Base-by-base conservation (phyloP, 2,113 vertebrate species). In the Hippocampus barbouri region DNA sequence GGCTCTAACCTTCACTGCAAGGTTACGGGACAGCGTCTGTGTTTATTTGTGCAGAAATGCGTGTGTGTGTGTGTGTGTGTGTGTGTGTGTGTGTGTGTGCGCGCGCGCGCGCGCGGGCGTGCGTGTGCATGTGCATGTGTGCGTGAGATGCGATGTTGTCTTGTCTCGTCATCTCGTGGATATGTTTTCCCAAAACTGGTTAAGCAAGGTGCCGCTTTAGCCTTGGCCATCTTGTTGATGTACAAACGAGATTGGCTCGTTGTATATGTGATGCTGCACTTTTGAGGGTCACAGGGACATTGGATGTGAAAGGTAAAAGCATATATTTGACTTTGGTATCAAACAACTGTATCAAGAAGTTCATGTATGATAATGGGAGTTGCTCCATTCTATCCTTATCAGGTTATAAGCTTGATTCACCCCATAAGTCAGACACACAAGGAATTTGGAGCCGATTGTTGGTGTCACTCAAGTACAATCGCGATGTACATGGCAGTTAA, bases 1-100 rank as follows among this genome's bases (percentile, higher is more conserved):
- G 76, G 83, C 81, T 77, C 64, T 87, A 88, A 91, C 89, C 88
- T 91, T 91, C 86, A 89, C 77, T 77, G 49, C 86, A 91, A 91
- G 90, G 90, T 91, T 86, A 83, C 63, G 59, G 73, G 72, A 85
- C 21, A 20, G 73, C 68, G 69, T 78, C 88, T 83, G 59, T 85
- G 83, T 90, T 87, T 91, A 79, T 90, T 85, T 91, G 83, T 83
- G 59, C 83, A 41, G 27, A 74, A 16, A n/a, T 75, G 67, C 74
- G 71, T 70, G 74, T 73, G 71, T 75, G 72, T 85, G 61, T 34
- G 30, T 5, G 30, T 34, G 30, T 34, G 30, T 34, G 30, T 34
- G 30, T 34, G 30, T 34, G 30, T 34, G 30, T 34, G 30, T 34
- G 30, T 30, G 30, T 30, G 30, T 30, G 30, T 30, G 30, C 4